phyloP scores from a whole-genome alignment of 2,113 vertebrate species.

The Poecilia latipinna region DNA sequence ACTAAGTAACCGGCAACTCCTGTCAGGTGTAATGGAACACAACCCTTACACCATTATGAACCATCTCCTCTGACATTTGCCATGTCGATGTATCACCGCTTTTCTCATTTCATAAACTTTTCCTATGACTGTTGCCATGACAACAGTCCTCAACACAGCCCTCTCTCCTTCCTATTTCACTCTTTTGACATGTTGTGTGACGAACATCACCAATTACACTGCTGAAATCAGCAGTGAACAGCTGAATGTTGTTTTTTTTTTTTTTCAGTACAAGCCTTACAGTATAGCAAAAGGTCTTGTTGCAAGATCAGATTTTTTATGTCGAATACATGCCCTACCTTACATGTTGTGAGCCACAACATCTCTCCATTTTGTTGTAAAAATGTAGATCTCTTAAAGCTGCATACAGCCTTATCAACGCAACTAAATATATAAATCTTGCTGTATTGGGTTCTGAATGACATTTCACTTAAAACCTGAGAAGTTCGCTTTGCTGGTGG shows the following conservation, averaged over 20 bases:
- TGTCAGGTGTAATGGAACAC: conserved; percentile 48
- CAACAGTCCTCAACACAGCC: conserved; percentile 21
- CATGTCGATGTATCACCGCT: conserved; percentile 24
- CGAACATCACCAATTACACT: conserved; percentile 12
- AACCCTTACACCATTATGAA: conserved; percentile 40
- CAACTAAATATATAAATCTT: neutral
- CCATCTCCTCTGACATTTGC: conserved; percentile 43
- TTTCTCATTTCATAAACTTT: conserved; percentile 37
- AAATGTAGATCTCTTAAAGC: neutral
- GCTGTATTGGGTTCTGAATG: neutral
- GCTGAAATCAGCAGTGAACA: neutral
- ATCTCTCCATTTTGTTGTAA: neutral
- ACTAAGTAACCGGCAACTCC: conserved; percentile 49
- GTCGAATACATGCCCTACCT: neutral
- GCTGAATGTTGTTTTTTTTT: neutral
- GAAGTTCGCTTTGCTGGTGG: neutral
- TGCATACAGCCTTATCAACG: neutral
- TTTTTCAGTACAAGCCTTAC: neutral
- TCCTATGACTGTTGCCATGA: conserved; percentile 30
- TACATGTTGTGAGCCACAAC: neutral
- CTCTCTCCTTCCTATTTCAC: conserved; percentile 20
- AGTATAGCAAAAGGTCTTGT: neutral
- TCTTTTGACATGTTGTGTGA: conserved; percentile 14
- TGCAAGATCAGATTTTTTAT: neutral
- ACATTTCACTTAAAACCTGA: neutral